Base-by-base conservation (phyloP, 2,113 vertebrate species). In the Tragelaphus imberbis region DNA sequence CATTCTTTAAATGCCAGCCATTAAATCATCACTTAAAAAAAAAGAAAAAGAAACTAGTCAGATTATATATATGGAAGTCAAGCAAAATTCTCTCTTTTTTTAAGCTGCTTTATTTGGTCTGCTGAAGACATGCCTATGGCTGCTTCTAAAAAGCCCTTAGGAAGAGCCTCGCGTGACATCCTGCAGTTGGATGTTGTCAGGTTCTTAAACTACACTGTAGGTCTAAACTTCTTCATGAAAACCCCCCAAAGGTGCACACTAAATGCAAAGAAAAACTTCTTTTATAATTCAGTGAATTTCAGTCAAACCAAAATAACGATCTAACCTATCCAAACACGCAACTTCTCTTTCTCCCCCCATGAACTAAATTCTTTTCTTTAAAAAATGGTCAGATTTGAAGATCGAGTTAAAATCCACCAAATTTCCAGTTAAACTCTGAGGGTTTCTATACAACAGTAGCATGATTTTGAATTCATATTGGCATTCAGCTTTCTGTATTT, bases 1-100 rank as follows among this genome's bases (percentile, higher is more conserved):
- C 84, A 96, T 97, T 95, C 91, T 97, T 97, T 97, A 94, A 93
- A 97, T 95, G 86, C 91, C 61, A 96, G 61, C 75, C 53, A 95
- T 97, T 91, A 97, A 96, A 95, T 96, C 86, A 97, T 47, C 44
- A 87, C 49, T 92, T 94, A 30, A 59, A 71, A 81, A 65, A 86
- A 77, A 82, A 61, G 12, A 30, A 63, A 80, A 87, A 81, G 75
- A 58, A 92, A 55, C 12, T 13, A 63, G 17, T 85, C 61, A 58
- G n/a, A 58, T 15, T 44, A 44, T 40, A 65, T n/a, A 90, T 36
- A 81, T 1, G 14, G 55, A 63, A 61, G 28, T 63, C 47, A 87
- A 81, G 44, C 80, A 90, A 58, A 75, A 49, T 47, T n/a, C n/a
- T 94, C 68, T 96, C 80, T 85, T 56, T 59, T 77, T 56, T 40